phyloP scores from a whole-genome alignment of 1,140 invertebrate species.

The Saccostrea echinata region DNA sequence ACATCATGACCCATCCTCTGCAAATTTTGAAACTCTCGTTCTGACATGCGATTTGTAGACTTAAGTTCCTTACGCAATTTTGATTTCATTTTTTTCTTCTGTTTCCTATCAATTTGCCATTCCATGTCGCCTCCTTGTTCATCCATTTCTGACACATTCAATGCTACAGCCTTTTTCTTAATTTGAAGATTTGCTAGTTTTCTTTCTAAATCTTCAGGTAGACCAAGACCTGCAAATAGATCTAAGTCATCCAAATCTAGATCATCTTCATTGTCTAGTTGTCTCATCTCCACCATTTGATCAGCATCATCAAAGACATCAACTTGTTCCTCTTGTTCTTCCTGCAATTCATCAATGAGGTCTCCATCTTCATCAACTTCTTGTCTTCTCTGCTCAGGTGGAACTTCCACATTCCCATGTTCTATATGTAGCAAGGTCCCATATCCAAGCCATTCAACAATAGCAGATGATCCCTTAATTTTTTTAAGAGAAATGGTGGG shows the following conservation, averaged over 20 bases:
- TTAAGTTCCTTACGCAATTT: constrained; percentile 52
- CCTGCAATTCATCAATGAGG: constrained; percentile 46
- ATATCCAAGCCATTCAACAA: constrained; percentile 61
- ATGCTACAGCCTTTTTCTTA: constrained; percentile 11
- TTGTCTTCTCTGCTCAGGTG: background rate
- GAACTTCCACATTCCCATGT: background rate
- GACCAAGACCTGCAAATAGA: background rate
- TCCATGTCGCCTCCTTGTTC: constrained; percentile 22
- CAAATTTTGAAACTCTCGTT: constrained; percentile 35
- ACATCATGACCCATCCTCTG: constrained; percentile 60
- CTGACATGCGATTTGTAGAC: constrained; percentile 53
- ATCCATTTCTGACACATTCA: constrained; percentile 48
- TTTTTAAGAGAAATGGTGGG: background rate
- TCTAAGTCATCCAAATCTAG: constrained; percentile 21
- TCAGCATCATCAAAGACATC: constrained; percentile 49
- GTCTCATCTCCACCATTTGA: constrained; percentile 6
- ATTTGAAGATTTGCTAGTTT: background rate
- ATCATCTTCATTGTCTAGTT: constrained; percentile 46
- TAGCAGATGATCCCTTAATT: constrained; percentile 40
- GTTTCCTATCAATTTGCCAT: constrained; percentile 55
- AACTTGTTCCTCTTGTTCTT: constrained; percentile 55
- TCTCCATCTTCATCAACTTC: constrained; percentile 41
- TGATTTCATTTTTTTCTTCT: constrained; percentile 60
- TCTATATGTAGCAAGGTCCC: constrained; percentile 21
- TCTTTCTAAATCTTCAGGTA: background rate